Conservation (phyloP, 2,888 invertebrate species). For the Phania funesta region DNA sequence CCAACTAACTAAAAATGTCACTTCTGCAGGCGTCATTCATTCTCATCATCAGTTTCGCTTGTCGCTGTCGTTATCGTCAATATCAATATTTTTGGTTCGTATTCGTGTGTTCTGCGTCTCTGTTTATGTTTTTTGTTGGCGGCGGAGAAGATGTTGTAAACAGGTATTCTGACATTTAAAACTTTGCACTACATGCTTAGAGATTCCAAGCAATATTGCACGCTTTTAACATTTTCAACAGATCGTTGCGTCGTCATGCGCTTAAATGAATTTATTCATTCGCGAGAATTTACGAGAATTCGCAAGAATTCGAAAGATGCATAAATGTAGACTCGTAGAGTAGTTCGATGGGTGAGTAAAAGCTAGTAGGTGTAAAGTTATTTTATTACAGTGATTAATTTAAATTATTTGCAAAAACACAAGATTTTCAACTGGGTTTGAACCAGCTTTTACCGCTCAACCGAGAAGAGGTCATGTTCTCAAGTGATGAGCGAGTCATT, state of each 20-base stretch:
- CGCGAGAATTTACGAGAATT: no score
- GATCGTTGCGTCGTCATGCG: slow-evolving; percentile 10
- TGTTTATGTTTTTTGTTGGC: not conserved
- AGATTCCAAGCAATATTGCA: slow-evolving; percentile 68
- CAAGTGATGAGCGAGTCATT: no score
- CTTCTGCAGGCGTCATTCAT: slow-evolving; percentile 56
- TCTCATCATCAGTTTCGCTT: slow-evolving; percentile 67
- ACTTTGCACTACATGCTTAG: slow-evolving; percentile 62
- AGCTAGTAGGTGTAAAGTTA: no score
- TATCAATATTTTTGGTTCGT: slow-evolving; percentile 62
- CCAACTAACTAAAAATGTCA: slow-evolving; percentile 57
- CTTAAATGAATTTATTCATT: slow-evolving; percentile 40
- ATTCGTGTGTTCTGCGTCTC: slow-evolving; percentile 15
- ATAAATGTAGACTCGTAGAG: no score
- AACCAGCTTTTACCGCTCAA: no score
- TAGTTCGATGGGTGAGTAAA: no score
- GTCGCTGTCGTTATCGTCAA: slow-evolving; percentile 66
- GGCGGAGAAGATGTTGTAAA: slow-evolving; percentile 38
- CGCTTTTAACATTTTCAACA: slow-evolving; percentile 56
- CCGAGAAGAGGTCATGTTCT: no score
- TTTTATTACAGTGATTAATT: no score
- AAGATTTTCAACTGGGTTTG: no score
- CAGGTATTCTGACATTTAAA: slow-evolving; percentile 63
- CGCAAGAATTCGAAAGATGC: no score
- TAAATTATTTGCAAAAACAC: no score